Evolutionary conservation across 1,140 invertebrate genomes (phyloP), one percentile per base, ranked within the genome.

Genomic region (Delia radicum): DNA sequence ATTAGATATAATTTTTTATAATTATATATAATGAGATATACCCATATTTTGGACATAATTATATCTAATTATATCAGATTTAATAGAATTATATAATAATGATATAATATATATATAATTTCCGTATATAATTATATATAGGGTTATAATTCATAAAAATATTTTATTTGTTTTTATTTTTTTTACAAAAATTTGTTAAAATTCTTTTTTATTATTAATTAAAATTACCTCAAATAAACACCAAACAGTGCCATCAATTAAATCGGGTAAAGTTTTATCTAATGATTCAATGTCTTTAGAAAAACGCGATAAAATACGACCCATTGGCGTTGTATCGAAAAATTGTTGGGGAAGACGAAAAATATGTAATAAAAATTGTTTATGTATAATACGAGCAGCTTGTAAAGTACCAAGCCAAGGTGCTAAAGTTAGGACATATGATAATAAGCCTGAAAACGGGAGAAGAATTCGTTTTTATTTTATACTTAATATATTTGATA

Each of bases 261-360:
- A 88, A 73, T 78, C 46, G 6, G 87, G 87, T 76, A 87, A 74
- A 0, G 73, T 73, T 82, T 89, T 90, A 87, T 94, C 93, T 81
- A 92, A 80, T 65, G 89, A 88, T 81, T 92, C 91, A 77, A 93
- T 87, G 87, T 94, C 94, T 89, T 93, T 94, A 77, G 91, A 89
- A 86, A 94, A 92, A 77, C 94, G 89, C 87, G 91, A 93, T 75
- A 95, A 84, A 79, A 95, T 90, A 81, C 94, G 89, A 80, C 94
- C 94, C 78, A 89, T 84, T 27, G 94, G 94, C 76, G 92, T 94
- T 75, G 88, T 89, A 87, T 95, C 93, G 87, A 95, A 95, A 88
- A 95, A 93, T 78, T 88, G 88, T 88, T 93, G 91, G 48, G 93
- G 91, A 84, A 90, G 90, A 77, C 87, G 89, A 75, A 95, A 87